phyloP scores from a whole-genome alignment of 2,888 invertebrate species.

The Mesorhabditis sp. region DNA sequence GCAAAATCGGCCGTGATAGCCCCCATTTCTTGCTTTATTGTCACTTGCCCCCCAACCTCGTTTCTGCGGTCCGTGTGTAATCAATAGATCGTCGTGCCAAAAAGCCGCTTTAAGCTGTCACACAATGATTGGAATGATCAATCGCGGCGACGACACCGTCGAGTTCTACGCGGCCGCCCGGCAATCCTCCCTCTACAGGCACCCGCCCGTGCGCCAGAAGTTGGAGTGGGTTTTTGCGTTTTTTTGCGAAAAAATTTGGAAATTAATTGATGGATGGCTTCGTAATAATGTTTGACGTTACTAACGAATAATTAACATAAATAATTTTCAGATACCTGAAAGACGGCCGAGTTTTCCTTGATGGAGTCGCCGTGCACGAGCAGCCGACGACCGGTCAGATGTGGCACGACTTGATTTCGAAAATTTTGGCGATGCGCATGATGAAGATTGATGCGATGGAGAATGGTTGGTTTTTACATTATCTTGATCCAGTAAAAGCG shows the following conservation, averaged over 20 bases:
- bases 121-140: slow-evolving; percentile 44
- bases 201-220: neutral
- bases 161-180: slow-evolving; percentile 34
- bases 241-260: too few relatives aligned
- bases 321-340: slow-evolving; percentile 25
- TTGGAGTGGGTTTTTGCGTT: too few relatives aligned
- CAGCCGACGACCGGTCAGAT: neutral
- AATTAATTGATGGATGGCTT: too few relatives aligned
- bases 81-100: too few relatives aligned
- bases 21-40: too few relatives aligned
- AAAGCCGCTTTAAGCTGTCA: neutral
- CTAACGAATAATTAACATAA: neutral
- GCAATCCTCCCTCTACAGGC: slow-evolving; percentile 25
- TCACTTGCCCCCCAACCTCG: too few relatives aligned
- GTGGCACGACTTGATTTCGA: neutral
- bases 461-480: too few relatives aligned
- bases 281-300: too few relatives aligned
- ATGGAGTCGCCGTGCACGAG: slow-evolving; percentile 21
- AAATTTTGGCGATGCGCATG: neutral
- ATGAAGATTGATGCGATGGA: neutral
- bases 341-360: slow-evolving; percentile 32
- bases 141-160: slow-evolving; percentile 29
- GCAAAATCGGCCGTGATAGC: too few relatives aligned
- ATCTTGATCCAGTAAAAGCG: too few relatives aligned
- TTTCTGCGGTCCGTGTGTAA: too few relatives aligned